Percentiles rank a stretch among this genome's conserved stretches.
These are phyloP conservation scores for Ophion ellenae DNA, from an alignment of 2,888 invertebrate species.

Conservation along the genomic window DNA sequence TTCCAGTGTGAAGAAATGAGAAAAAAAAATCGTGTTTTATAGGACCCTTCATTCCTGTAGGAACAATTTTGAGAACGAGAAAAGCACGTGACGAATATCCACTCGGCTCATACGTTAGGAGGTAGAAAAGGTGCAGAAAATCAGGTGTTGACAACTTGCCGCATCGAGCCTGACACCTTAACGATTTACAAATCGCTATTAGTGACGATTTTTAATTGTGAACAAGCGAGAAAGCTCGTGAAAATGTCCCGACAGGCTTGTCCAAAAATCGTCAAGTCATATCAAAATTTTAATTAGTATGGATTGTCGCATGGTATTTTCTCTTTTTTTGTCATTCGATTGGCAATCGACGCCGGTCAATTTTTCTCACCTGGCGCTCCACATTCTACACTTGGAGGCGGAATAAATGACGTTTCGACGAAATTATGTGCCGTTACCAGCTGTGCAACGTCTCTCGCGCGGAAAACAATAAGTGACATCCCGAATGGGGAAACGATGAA, in stretches of 20 bases:
- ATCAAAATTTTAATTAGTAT: neutral
- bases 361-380: neutral
- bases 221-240: no score
- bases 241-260: neutral
- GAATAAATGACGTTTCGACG: conserved; percentile 47
- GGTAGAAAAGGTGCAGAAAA: no score
- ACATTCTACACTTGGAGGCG: neutral
- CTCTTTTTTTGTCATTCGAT: neutral
- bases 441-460: conserved; percentile 44
- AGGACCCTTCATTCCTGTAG: no score
- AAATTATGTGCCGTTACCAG: conserved; percentile 43
- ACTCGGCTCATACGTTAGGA: no score
- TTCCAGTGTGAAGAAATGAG: no score
- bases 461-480: conserved; percentile 56
- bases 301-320: neutral
- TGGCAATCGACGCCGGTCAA: neutral
- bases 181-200: neutral
- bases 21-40: no score
- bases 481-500: conserved; percentile 39
- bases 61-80: no score
- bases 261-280: neutral
- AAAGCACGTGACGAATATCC: no score
- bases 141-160: neutral
- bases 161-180: neutral
- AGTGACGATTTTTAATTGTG: neutral